Evolutionary conservation across 2,113 vertebrate genomes (phyloP).

Genomic region (Columbina picui): DNA sequence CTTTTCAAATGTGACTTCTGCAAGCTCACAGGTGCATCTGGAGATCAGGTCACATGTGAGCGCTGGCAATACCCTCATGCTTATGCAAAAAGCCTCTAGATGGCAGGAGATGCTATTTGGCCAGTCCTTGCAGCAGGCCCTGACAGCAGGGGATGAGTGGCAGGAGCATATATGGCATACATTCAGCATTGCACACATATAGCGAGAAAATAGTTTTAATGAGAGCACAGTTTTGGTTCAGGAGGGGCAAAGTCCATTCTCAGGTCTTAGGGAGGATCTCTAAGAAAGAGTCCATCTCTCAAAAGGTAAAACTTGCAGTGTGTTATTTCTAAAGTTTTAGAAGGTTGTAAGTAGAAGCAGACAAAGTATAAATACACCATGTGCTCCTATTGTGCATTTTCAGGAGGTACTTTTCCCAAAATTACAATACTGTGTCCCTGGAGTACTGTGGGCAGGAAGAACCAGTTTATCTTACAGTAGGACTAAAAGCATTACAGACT

Average conservation of each 20-base stretch:
- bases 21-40: background rate
- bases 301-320: background rate
- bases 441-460: background rate
- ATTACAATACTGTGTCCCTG: background rate
- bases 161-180: background rate
- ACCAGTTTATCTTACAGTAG: background rate
- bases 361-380: background rate
- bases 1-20: background rate
- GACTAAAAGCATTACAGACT: background rate
- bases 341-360: background rate
- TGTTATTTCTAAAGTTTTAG: background rate
- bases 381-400: background rate
- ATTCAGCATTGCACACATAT: background rate
- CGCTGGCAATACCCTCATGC: background rate
- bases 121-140: background rate
- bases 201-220: background rate
- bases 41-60: fast-evolving
- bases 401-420: background rate
- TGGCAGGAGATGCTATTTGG: slow-evolving; percentile 9
- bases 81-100: slow-evolving; percentile 2
- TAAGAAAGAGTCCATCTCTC: background rate
- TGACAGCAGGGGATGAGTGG: background rate
- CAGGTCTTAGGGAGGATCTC: background rate
- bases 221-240: background rate
- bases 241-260: background rate